Base-by-base conservation (phyloP, 2,888 invertebrate genomes). In the Diadegma fenestrale region DNA sequence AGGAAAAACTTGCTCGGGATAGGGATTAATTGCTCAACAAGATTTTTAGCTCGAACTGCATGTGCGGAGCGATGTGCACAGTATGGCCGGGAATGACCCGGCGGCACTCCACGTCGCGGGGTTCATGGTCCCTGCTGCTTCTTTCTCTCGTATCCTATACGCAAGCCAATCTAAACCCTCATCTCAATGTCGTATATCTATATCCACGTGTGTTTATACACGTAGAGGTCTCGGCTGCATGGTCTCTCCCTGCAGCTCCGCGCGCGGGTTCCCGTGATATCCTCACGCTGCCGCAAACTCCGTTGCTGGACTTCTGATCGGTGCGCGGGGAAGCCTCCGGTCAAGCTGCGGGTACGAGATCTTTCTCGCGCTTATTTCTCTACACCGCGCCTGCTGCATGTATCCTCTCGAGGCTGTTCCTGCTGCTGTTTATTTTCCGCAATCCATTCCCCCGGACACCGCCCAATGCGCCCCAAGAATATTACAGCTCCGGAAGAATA, bases 51-150 rank as follows among this genome's bases (percentile, higher is more conserved):
- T 37, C 10, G 71, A 66, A 48, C 48, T 68, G 41, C 68, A 37
- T 73, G 66, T 68, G 63, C 41, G 14, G 51, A 69, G 69, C n/a
- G n/a, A 78, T 48, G 66, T 43, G 83, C 69, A 61, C 79, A 79
- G 79, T 68, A n/a, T n/a, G 73, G 83, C 79, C 79, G 83, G 58
- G 79, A 83, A 79, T 83, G 79, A 83, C 83, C 83, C 79, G 73
- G 48, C 73, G 79, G 79, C 78, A 82, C 58, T 78, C 78, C 37
- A 73, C 82, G 33, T 68, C 30, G 51, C 26, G 51, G 83, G 61
- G 83, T 83, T 83, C 83, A 83, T 48, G 83, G 83, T 79, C 83
- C 79, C 75, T n/a, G n/a, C n/a, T n/a, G n/a, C n/a, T n/a, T n/a
- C n/a, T n/a, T 83, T 61, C 69, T 69, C 61, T 73, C 51, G 14